These are phyloP conservation scores for Clanis bilineata DNA, from an alignment of 2,888 invertebrate species.

Conservation along the genomic window DNA sequence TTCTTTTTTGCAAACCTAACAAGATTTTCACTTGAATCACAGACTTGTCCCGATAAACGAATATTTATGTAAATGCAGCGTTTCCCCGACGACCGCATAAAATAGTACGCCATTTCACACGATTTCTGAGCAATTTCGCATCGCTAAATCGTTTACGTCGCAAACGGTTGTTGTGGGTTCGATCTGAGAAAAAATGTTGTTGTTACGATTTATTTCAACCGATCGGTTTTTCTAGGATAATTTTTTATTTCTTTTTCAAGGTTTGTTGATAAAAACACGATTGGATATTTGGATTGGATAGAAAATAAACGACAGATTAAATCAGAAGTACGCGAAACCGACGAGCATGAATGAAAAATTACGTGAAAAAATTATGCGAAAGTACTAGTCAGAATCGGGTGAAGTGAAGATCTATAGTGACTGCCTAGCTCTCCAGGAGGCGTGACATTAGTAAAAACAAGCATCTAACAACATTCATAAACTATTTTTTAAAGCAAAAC, in stretches of 20 bases:
- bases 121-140: constrained; percentile 48
- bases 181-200: constrained; percentile 12
- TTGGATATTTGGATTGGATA: too few species aligned
- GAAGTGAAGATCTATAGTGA: too few species aligned
- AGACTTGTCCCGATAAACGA: constrained; percentile 64
- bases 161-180: constrained; percentile 16
- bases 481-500: neutral
- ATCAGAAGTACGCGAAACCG: too few species aligned
- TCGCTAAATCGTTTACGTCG: constrained; percentile 30
- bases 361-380: too few species aligned
- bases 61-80: constrained; percentile 69
- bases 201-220: neutral
- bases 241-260: neutral
- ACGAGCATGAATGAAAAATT: too few species aligned
- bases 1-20: constrained; percentile 46
- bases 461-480: neutral
- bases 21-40: constrained; percentile 59
- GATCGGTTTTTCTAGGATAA: neutral
- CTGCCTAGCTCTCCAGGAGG: too few species aligned
- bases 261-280: neutral
- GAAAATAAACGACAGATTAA: neutral
- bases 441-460: too few species aligned
- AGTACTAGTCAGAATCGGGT: too few species aligned
- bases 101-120: constrained; percentile 49
- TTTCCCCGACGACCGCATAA: constrained; percentile 49